phyloP scores from a whole-genome alignment of 1,140 invertebrate genomes.

The Drosophila oshimai region DNA sequence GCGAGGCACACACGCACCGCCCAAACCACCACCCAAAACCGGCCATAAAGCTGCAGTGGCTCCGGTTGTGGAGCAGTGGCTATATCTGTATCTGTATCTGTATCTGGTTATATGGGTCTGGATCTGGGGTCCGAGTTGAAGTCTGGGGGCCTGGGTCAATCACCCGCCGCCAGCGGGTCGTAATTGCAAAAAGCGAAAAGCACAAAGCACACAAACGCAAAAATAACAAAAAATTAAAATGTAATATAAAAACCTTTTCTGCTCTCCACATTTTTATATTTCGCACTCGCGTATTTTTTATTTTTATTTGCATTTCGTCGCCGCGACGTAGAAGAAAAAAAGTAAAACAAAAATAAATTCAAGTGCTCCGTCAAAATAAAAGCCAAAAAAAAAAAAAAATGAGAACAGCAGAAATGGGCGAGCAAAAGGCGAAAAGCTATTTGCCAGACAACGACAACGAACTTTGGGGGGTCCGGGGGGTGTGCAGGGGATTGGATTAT shows the following conservation, averaged over 20 bases:
- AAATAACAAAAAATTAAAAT: conserved; percentile 42
- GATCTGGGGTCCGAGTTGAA: conserved; percentile 9
- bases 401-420: conserved; percentile 42
- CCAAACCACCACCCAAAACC: not conserved
- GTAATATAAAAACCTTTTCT: conserved; percentile 52
- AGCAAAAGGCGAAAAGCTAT: conserved; percentile 51
- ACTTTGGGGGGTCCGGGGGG: conserved; percentile 8
- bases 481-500: conserved; percentile 12
- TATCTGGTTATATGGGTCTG: not conserved
- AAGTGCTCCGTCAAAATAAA: conserved; percentile 22
- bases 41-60: not conserved
- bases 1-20: conserved; percentile 2
- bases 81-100: not conserved
- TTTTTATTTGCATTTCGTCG: conserved; percentile 62
- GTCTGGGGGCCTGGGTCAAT: conserved; percentile 57
- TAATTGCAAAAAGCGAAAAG: conserved; percentile 48
- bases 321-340: conserved; percentile 27
- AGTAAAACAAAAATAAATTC: conserved; percentile 36
- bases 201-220: conserved; percentile 9
- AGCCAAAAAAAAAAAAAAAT: conserved; percentile 10
- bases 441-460: conserved; percentile 62
- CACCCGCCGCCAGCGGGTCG: conserved; percentile 56
- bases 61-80: not conserved
- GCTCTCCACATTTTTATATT: not conserved
- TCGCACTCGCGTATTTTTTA: conserved; percentile 3